These are phyloP conservation scores for Meda fulgida DNA, from an alignment of 2,797 vertebrate genomes.

Conservation along the genomic window DNA sequence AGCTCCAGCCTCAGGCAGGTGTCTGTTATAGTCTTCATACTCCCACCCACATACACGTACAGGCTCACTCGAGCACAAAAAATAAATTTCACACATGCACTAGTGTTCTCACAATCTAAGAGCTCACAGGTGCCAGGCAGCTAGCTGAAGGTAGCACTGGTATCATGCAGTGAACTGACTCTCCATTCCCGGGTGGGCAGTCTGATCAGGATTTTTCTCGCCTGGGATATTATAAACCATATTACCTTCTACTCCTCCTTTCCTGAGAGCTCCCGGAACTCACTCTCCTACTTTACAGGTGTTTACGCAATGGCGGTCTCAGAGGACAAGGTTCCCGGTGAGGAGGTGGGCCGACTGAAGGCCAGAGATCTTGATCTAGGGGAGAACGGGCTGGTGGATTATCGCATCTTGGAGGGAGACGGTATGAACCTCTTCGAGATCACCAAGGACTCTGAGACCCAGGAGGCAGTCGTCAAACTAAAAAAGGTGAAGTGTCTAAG, in stretches of 20 bases:
- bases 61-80: conserved; percentile 26
- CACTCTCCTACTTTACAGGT: conserved; percentile 67
- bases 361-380: conserved; percentile 94
- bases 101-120: conserved; percentile 58
- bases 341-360: conserved; percentile 88
- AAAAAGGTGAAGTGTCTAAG: conserved; percentile 83
- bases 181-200: conserved; percentile 11
- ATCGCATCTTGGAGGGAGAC: conserved; percentile 91
- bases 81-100: conserved; percentile 53
- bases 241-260: not conserved
- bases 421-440: conserved; percentile 90
- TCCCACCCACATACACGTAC: conserved; percentile 48
- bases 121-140: conserved; percentile 43
- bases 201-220: conserved; percentile 37
- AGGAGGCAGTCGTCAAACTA: conserved; percentile 94
- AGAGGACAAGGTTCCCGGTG: conserved; percentile 83
- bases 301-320: conserved; percentile 87
- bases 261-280: not conserved
- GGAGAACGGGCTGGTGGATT: conserved; percentile 93
- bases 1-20: conserved; percentile 60
- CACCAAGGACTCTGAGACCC: conserved; percentile 91
- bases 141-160: conserved; percentile 44
- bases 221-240: conserved; percentile 35
- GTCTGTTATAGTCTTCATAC: conserved; percentile 52
- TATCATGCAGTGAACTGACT: conserved; percentile 36